These are phyloP conservation scores for Chlorodrepanis virens DNA, from an alignment of 2,113 vertebrate species.

Conservation along the genomic window DNA sequence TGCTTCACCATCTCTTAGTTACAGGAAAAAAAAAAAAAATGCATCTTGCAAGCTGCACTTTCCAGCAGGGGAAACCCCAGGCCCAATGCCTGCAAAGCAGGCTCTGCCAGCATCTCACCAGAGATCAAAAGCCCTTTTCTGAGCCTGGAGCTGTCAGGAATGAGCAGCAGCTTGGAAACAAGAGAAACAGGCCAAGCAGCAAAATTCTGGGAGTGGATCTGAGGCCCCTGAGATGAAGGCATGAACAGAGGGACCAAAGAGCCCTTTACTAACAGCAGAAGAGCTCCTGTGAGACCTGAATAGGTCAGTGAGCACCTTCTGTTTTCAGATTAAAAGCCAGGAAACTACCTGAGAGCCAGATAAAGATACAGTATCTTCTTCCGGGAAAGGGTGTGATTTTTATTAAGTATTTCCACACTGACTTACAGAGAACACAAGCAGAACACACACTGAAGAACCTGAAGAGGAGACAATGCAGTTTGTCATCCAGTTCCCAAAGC, in stretches of 20 bases:
- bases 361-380: neutral
- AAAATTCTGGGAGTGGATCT: neutral
- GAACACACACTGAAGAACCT: neutral
- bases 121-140: conserved; percentile 20
- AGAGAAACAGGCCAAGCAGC: neutral
- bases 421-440: neutral
- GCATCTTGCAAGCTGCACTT: neutral
- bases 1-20: neutral
- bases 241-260: neutral
- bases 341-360: neutral
- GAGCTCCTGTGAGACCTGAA: neutral
- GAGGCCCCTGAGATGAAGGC: neutral
- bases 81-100: neutral
- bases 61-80: neutral
- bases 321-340: neutral
- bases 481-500: neutral
- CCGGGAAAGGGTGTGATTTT: neutral
- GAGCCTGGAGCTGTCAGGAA: conserved; percentile 2
- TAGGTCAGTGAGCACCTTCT: neutral
- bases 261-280: neutral
- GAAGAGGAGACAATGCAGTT: neutral
- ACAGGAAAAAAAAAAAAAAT: neutral
- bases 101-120: conserved; percentile 21
- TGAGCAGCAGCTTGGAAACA: neutral
- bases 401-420: neutral